Base-by-base conservation (phyloP, 2,888 invertebrate species). In the Pheosia tremula region DNA sequence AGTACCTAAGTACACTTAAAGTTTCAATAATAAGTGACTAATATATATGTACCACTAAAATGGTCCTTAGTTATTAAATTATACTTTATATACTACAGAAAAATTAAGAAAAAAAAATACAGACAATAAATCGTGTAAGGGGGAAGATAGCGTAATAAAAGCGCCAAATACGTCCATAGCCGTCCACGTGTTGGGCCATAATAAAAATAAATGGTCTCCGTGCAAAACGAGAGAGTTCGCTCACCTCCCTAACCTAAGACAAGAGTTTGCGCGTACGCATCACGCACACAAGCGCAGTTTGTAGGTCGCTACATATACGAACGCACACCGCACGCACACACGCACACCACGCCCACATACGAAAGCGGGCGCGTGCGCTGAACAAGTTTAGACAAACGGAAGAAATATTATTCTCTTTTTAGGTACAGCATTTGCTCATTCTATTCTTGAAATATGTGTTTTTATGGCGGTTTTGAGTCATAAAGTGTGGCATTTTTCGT, bases 211-310 rank as follows among this genome's bases (percentile, higher is more conserved):
- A 92, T 88, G 88, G 89, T 88, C 90, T 87, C 88, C 36, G 45
- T 85, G 89, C 86, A 75, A 88, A 89, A 87, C 74, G 74, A 83
- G 88, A 87, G 89, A 88, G 93, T 92, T 93, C 93, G 89, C 86
- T 91, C 91, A 92, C 93, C 93, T 92, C 90, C 93, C 92, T 93
- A 93, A 93, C 93, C 93, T 93, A 93, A 93, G 93, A 92, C 93
- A 92, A 92, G 92, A 90, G 90, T 87, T 71, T 75, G 75, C 72
- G 74, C 85, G 85, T 87, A 88, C 88, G 88, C 88, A 88, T 75
- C 84, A 82, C 87, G 77, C 89, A 82, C 84, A 84, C 87, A 78
- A 63, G 66, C 72, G 67, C 69, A 77, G 73, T 80, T 80, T 83
- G 82, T 85, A 84, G 85, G 85, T 85, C 81, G 79, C 79, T 74